Conservation (phyloP, 2,113 vertebrate species). For the Dicrurus megarhynchus region DNA sequence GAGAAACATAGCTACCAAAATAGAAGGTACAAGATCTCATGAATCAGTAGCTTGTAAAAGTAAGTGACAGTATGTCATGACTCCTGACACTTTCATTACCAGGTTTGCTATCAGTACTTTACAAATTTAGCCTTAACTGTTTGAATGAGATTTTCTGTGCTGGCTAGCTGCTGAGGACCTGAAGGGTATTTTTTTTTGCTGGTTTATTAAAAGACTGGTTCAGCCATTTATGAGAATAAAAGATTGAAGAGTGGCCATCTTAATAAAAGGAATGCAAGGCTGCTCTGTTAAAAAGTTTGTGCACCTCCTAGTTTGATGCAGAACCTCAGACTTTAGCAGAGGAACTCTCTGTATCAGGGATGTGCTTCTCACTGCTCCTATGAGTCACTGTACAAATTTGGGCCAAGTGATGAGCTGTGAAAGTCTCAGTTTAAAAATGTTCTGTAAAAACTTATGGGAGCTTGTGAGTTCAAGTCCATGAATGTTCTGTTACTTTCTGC, state of each 20-base stretch:
- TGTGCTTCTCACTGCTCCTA: neutral
- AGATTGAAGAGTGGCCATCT: neutral
- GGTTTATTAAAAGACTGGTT: neutral
- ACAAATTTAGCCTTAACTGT: neutral
- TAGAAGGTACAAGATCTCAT: neutral
- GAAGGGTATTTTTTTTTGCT: neutral
- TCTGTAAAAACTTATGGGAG: neutral
- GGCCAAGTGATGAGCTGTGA: neutral
- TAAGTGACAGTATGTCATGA: neutral
- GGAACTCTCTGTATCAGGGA: neutral
- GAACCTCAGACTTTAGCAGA: neutral
- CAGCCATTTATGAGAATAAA: neutral
- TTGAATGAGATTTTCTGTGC: neutral
- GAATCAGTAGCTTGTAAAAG: neutral
- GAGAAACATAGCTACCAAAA: neutral
- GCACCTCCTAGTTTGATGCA: neutral
- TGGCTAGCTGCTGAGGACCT: neutral
- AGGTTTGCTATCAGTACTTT: neutral
- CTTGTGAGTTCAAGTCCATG: neutral
- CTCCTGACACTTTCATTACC: neutral
- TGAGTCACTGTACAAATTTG: neutral
- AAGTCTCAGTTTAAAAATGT: neutral
- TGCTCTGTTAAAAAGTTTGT: neutral
- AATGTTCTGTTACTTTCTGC: neutral
- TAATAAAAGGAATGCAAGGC: neutral